A percentile compares a stretch with the other conserved stretches of the same genome.
Evolutionary conservation across 2,113 vertebrate species (phyloP).

Genomic region (Cacatua alba): DNA sequence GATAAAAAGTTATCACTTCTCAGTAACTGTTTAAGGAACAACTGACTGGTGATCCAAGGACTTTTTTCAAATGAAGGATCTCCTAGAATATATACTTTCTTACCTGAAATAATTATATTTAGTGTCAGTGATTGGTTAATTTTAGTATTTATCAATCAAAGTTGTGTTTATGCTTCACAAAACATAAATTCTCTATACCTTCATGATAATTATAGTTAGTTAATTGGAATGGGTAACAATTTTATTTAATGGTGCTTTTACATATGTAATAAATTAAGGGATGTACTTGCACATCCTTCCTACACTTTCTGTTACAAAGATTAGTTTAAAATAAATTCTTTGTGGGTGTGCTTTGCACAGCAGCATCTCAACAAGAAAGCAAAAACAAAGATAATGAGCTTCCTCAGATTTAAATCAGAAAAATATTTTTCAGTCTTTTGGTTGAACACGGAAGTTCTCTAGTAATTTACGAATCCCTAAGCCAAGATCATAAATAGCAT

Average conservation of each 20-base stretch:
- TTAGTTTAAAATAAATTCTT: neutral
- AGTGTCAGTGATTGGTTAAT: neutral
- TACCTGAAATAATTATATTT: neutral
- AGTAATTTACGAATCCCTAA: neutral
- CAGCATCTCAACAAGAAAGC: neutral
- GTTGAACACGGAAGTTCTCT: neutral
- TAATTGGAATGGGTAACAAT: neutral
- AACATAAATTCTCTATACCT: neutral
- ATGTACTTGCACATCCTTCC: neutral
- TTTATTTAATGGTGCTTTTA: neutral
- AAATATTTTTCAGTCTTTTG: neutral
- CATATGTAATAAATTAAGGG: neutral
- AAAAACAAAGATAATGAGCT: neutral
- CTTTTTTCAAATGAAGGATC: neutral
- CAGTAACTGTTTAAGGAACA: neutral
- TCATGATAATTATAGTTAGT: neutral
- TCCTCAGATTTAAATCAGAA: neutral
- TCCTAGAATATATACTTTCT: neutral
- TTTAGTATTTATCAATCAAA: neutral
- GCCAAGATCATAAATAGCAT: neutral
- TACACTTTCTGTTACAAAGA: neutral
- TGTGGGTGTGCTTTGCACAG: neutral
- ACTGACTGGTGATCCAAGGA: neutral
- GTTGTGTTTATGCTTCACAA: neutral
- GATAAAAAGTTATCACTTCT: neutral